Evolutionary conservation across 2,888 invertebrate genomes (phyloP).

Genomic region (Idaea biselata): DNA sequence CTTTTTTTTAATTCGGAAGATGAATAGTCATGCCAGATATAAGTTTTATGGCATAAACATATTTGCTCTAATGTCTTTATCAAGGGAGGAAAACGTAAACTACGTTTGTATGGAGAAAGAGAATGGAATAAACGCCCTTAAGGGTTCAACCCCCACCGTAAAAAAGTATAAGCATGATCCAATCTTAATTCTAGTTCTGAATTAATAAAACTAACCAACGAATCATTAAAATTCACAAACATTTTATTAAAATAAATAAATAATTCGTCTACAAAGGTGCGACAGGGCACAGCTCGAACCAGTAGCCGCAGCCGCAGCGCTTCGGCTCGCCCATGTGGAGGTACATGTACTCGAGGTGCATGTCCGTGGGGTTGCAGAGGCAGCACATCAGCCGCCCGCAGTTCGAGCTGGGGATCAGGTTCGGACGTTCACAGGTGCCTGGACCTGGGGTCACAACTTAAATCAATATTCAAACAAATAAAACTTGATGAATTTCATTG

Average conservation of each 20-base stretch:
- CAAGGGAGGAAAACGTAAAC: no score
- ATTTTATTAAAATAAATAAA: background rate
- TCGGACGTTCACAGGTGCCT: conserved; percentile 86
- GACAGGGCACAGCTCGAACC: conserved; percentile 69
- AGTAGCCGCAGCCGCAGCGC: conserved; percentile 69
- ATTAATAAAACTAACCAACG: no score
- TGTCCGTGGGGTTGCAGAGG: conserved; percentile 82
- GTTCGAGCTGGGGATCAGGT: conserved; percentile 86
- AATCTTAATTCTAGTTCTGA: no score
- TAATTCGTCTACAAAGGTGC: conserved; percentile 44
- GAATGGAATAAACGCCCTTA: no score
- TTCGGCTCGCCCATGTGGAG: conserved; percentile 61
- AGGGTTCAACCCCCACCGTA: no score
- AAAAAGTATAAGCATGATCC: no score
- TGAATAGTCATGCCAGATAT: no score
- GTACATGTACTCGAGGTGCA: conserved; percentile 64
- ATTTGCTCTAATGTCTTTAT: no score
- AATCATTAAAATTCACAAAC: background rate
- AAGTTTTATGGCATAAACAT: no score
- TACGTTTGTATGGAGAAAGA: no score
- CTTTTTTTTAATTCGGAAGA: no score
- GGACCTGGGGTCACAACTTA: conserved; percentile 50
- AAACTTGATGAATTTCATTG: no score
- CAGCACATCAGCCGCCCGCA: conserved; percentile 86
- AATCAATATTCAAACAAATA: background rate